Evolutionary conservation across 2,797 vertebrate species (phyloP).

Genomic region (Stomatorhinus walkeri): DNA sequence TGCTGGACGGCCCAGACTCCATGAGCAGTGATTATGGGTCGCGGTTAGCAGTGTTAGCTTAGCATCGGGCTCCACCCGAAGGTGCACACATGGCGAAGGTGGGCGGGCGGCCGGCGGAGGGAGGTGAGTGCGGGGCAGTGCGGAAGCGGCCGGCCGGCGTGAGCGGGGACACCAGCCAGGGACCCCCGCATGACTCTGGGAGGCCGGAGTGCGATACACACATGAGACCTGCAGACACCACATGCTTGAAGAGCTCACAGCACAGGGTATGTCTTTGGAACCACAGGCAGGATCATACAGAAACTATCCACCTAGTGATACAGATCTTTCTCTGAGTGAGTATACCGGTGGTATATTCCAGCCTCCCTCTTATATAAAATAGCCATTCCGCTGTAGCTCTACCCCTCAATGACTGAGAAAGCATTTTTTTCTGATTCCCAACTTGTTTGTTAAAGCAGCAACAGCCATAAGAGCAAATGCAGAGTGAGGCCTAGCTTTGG

Average conservation of each 20-base stretch:
- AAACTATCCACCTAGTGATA: not conserved
- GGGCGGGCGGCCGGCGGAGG: not conserved
- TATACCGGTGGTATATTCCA: not conserved
- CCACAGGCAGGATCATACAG: not conserved
- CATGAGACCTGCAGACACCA: no score
- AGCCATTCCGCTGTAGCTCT: not conserved
- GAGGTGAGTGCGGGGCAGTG: not conserved
- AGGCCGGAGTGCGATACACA: not conserved
- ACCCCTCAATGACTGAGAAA: not conserved
- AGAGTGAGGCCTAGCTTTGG: not conserved
- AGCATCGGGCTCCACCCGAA: not conserved
- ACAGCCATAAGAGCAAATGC: not conserved
- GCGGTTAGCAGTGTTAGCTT: not conserved
- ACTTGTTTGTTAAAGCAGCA: no score
- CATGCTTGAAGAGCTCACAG: not conserved
- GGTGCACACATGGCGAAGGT: not conserved
- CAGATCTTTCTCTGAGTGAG: not conserved
- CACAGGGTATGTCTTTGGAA: not conserved
- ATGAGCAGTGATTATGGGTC: not conserved
- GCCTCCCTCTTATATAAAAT: not conserved
- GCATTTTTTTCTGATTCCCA: not conserved
- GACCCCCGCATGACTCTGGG: no score
- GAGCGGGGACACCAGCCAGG: not conserved
- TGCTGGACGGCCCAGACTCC: not conserved
- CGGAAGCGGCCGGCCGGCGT: not conserved